Percentiles rank a stretch among this genome's conserved stretches.
Evolutionary conservation across 2,888 invertebrate species (phyloP).

Genomic region (Anorthoa munda): DNA sequence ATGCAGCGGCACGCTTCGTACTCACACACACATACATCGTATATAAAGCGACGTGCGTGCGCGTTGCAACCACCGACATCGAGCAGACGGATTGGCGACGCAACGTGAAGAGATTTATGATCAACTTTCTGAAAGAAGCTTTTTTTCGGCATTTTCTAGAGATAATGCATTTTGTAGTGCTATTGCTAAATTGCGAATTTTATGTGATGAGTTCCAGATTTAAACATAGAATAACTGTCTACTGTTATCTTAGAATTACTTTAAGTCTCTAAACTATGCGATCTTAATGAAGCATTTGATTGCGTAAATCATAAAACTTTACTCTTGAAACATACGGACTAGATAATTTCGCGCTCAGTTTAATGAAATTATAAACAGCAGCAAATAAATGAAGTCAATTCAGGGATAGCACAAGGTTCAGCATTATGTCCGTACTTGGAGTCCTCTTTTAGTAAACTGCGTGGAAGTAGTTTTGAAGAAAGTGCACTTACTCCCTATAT

Average conservation of each 20-base stretch:
- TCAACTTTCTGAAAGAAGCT: not conserved
- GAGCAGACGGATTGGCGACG: conserved; percentile 5
- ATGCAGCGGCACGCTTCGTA: not conserved
- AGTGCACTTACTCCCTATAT: not conserved
- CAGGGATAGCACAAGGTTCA: conserved; percentile 4
- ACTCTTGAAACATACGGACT: not conserved
- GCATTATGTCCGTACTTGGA: not conserved
- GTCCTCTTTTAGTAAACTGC: not conserved
- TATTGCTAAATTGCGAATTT: not conserved
- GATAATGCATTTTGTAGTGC: not conserved
- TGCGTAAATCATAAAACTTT: not conserved
- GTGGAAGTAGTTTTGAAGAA: not conserved
- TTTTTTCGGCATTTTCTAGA: not conserved
- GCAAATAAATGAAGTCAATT: not conserved
- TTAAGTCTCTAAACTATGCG: not conserved
- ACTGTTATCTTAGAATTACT: not conserved
- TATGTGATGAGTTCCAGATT: not conserved
- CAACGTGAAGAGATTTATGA: not conserved
- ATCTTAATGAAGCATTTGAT: not conserved
- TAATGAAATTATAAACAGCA: not conserved
- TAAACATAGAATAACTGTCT: not conserved
- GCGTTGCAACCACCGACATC: not conserved
- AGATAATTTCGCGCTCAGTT: not conserved
- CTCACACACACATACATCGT: not conserved
- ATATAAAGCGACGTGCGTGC: not conserved